Evolutionary conservation across 2,113 vertebrate species (phyloP), one percentile per base, ranked within the genome.

Genomic region (Verasper variegatus): DNA sequence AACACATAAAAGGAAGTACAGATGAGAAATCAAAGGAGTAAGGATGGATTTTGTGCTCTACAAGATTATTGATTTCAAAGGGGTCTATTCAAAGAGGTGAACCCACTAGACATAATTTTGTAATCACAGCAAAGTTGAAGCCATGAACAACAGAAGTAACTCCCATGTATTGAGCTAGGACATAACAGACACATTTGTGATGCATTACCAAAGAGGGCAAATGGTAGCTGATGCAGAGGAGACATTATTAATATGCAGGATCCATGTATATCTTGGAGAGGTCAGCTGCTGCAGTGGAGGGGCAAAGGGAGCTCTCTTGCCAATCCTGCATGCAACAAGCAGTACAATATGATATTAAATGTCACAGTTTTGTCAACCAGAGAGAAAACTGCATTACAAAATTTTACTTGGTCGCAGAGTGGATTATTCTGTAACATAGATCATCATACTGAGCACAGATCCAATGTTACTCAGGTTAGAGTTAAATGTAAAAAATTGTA

Each of bases 301-400:
- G 94, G 92, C 84, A 94, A 95, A 95, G 91, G 95, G 89, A 94
- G 95, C 85, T 96, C 84, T 91, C 92, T 94, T 94, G 95, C 94
- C 96, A 96, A 95, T 97, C 96, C 96, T 96, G 95, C 97, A 98
- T 98, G 97, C 97, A 98, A 97, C 96, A 97, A 97, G 96, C 95
- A 96, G 96, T 94, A 96, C 95, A 95, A 96, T 91, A 96, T 87
- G 94, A 95, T 93, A 95, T 95, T 95, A 97, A 93, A 96, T 94
- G 83, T 95, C 93, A 94, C 71, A 89, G 95, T 94, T 95, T 92
- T 95, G 51, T 52, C 51, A 52, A 52, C 20, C 51, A 52, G 51
- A 52, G 20, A 17, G 51, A 17, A 52, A n/a, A 51, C 51, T 49
- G 45, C 51, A 20, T 52, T 20, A 52, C 17, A 52, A n/a, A 52